Conservation (phyloP, 2,797 vertebrate species). For the Merluccius polli region DNA sequence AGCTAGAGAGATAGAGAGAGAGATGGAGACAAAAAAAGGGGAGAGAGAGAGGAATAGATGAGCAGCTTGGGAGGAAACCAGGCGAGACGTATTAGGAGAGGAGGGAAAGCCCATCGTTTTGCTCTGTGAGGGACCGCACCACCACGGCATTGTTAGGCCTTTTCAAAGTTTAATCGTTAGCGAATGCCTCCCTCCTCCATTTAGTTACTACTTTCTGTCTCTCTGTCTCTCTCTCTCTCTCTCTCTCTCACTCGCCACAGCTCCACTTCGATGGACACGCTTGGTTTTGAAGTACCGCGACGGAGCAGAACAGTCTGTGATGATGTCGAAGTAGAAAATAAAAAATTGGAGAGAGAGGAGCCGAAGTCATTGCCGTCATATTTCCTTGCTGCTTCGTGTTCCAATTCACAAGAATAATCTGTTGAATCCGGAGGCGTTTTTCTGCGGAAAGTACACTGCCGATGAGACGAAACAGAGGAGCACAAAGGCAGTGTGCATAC, state of each 20-base stretch:
- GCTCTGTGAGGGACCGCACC: slow-evolving; percentile 9
- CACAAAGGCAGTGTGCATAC: not conserved
- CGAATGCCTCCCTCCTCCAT: slow-evolving; percentile 1
- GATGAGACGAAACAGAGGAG: not conserved
- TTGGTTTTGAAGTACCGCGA: not conserved
- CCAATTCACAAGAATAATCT: not conserved
- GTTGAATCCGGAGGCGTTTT: not conserved
- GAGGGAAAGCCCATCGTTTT: slow-evolving; percentile 18
- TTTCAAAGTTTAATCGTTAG: slow-evolving; percentile 28
- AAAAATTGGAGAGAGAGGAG: not conserved
- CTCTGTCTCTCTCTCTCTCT: not conserved
- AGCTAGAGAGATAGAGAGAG: no score
- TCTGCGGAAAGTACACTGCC: no score
- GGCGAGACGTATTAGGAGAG: slow-evolving; percentile 4
- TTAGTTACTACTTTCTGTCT: not conserved
- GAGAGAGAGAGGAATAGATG: slow-evolving; percentile 18
- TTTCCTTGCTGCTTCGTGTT: no score
- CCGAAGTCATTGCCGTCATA: not conserved
- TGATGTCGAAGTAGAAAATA: not conserved
- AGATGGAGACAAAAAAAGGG: no score
- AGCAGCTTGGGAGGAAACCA: slow-evolving; percentile 9
- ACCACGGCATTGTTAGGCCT: slow-evolving; percentile 14
- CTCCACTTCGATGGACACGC: not conserved
- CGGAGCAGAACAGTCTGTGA: not conserved
- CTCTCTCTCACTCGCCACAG: not conserved